Base-by-base conservation (phyloP, 2,888 invertebrate genomes). In the Dinocampus coccinellae region DNA sequence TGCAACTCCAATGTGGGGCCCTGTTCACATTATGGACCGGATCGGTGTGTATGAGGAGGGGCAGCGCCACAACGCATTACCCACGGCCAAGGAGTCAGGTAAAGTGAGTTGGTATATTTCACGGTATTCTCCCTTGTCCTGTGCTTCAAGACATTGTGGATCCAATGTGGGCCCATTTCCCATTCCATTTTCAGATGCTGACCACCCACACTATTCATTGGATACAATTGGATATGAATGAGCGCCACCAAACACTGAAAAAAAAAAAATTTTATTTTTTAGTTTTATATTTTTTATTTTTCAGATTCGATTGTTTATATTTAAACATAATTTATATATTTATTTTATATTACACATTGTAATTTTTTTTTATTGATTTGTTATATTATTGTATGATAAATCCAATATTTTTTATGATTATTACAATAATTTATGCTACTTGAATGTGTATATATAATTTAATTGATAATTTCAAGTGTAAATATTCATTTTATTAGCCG, bases 11-110 rank as follows among this genome's bases (percentile, higher is more conserved):
- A 13, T 39, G 9, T 16, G 3, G 57, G 64, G 64, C 57, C 57
- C 70, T 36, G 55, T 42, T 36, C 22, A 16, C 16, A 57, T 33
- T 47, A 26, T 33, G 55, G 22, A 39, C 63, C 22, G 34, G 20
- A 36, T 70, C n/a, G 24, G 33, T 42, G 20, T 22, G 24, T 29
- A 24, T 20, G 42, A 36, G 65, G 65, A 65, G 70, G 60, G 65
- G 65, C 42, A 16, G 47, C 1, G 47, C 47, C 60, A 16, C 22
- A 29, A 47, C 16, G 16, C 47, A 20, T n/a, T 52, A 57, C 55
- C 57, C 39, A 16, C 24, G 39, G 42, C 16, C 33, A 64, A 70
- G 53, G 55, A 69, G 60, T 70, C 70, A 70, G 70, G 70, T 62
- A 71, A 16, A 70, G 60, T 57, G 47, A 47, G 7, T n/a, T n/a